Conservation (phyloP, 2,888 invertebrate species). For the Coecobrya sp. region DNA sequence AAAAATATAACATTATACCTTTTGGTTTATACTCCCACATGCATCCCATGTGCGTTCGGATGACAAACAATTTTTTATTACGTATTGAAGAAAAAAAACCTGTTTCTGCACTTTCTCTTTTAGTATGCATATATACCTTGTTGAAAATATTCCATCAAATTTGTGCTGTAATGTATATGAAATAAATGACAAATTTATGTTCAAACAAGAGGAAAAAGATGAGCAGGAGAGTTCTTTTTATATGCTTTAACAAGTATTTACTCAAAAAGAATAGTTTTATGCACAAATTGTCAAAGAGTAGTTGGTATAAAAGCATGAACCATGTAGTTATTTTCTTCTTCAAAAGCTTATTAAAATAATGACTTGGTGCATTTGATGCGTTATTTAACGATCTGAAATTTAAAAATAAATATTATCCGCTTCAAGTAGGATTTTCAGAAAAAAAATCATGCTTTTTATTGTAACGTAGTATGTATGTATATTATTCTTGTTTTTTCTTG, state of each 20-base stretch:
- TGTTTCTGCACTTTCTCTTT: background rate
- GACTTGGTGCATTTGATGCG: no score
- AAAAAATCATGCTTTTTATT: conserved; percentile 76
- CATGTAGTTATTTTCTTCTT: no score
- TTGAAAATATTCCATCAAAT: background rate
- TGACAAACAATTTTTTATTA: conserved; percentile 70
- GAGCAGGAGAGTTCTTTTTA: no score
- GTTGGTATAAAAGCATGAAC: no score
- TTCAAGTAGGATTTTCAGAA: background rate
- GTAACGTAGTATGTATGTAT: conserved; percentile 48
- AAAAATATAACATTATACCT: no score
- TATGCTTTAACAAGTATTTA: no score
- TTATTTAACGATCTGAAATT: background rate
- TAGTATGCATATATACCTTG: background rate
- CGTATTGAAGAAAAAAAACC: conserved; percentile 66
- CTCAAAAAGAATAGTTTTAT: no score
- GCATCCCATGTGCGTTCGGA: background rate
- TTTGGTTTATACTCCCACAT: no score
- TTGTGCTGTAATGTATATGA: conserved; percentile 4
- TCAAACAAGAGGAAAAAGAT: conserved; percentile 49
- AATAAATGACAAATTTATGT: conserved; percentile 62
- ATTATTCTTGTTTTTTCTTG: conserved; percentile 58
- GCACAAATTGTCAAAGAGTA: no score
- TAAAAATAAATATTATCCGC: background rate
- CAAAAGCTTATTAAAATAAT: no score